Percentiles rank a stretch among this genome's conserved stretches.
Evolutionary conservation across 2,113 vertebrate genomes (phyloP).

Genomic region (Muntiacus reevesi): DNA sequence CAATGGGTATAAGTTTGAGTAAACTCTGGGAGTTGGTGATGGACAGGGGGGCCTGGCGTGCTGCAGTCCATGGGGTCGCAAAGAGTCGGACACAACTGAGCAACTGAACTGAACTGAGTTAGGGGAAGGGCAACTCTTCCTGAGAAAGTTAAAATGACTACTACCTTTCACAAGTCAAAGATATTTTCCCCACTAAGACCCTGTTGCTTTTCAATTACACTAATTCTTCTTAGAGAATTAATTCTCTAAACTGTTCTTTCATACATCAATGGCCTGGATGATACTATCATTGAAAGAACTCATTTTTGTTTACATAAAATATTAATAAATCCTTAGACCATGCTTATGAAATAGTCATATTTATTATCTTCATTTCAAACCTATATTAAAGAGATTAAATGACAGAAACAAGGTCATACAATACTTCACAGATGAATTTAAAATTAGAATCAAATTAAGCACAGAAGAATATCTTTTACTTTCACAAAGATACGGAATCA

Average conservation of each 20-base stretch:
- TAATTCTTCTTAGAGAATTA: not conserved
- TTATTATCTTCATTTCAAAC: not conserved
- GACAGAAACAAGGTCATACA: not conserved
- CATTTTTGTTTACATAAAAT: not conserved
- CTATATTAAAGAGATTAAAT: conserved; percentile 1
- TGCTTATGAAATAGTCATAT: not conserved
- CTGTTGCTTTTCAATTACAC: not conserved
- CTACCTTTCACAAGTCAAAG: not conserved
- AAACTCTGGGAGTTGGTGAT: too few species aligned
- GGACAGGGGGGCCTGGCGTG: too few species aligned
- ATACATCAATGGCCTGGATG: not conserved
- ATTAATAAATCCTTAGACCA: not conserved
- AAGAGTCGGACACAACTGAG: too few species aligned
- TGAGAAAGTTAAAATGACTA: not conserved
- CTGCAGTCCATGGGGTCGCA: too few species aligned
- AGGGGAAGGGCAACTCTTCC: not conserved
- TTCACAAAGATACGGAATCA: not conserved
- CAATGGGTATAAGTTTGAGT: too few species aligned
- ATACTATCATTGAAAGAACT: not conserved
- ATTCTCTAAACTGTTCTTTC: not conserved
- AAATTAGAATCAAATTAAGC: not conserved
- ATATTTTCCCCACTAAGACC: not conserved
- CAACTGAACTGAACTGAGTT: too few species aligned
- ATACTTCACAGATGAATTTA: not conserved
- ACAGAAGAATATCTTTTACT: not conserved